Evolutionary conservation across 2,797 vertebrate species (phyloP).

Genomic region (Sarcoramphus papa): DNA sequence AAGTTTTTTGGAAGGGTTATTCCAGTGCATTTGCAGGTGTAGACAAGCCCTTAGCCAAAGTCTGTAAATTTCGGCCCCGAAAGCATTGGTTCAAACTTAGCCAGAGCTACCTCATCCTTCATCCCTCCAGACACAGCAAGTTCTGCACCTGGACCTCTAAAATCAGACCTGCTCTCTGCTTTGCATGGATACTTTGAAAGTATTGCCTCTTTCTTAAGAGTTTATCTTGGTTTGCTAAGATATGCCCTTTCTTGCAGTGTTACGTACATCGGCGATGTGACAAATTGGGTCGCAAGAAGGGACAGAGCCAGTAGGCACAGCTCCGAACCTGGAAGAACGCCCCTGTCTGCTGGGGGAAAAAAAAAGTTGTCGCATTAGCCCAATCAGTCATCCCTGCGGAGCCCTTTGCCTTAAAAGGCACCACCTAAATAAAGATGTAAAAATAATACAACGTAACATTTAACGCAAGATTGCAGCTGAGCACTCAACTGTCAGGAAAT

Average conservation of each 20-base stretch:
- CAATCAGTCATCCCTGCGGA: not conserved
- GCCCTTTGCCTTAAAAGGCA: conserved; percentile 25
- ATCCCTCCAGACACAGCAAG: not conserved
- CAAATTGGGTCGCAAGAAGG: not conserved
- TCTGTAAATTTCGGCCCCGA: not conserved
- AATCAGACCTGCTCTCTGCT: not conserved
- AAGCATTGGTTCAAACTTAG: not conserved
- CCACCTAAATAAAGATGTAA: conserved; percentile 29
- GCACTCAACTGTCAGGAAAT: conserved; percentile 36
- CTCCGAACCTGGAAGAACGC: fast-evolving
- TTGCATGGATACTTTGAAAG: not conserved
- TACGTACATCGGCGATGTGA: not conserved
- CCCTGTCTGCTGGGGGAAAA: not conserved
- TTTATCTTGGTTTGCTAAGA: not conserved
- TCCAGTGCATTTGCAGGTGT: not conserved
- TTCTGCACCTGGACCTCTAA: not conserved
- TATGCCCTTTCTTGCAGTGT: not conserved
- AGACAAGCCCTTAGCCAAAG: not conserved
- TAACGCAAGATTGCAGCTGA: conserved; percentile 33
- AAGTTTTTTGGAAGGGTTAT: not conserved
- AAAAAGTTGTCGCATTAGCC: not conserved
- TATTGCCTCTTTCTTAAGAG: not conserved
- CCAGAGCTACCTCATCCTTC: not conserved
- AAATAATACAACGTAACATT: conserved; percentile 12
- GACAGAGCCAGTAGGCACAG: not conserved